These are phyloP conservation scores for Drosophila serrata DNA, from an alignment of 1,140 invertebrate genomes.

Conservation along the genomic window DNA sequence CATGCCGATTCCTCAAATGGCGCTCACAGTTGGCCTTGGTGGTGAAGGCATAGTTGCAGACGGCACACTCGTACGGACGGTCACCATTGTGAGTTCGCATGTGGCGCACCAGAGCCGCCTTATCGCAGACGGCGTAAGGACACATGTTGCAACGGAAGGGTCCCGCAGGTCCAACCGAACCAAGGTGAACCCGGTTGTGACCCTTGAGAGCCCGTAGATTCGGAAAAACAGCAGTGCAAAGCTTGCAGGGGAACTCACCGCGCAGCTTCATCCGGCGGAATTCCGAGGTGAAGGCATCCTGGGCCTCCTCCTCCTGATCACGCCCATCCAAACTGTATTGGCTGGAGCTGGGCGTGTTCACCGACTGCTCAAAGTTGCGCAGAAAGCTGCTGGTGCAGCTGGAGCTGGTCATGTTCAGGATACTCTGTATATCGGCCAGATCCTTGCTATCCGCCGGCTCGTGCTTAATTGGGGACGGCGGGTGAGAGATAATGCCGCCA, in stretches of 20 bases:
- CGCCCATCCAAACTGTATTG: constrained; percentile 77
- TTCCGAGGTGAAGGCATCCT: constrained; percentile 92
- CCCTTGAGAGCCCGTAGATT: constrained; percentile 96
- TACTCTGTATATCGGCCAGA: constrained; percentile 94
- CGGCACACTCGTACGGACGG: constrained; percentile 95
- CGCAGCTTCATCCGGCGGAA: constrained; percentile 94
- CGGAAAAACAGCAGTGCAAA: constrained; percentile 93
- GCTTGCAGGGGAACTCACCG: constrained; percentile 94
- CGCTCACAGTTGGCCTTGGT: constrained; percentile 97
- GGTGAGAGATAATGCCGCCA: constrained; percentile 14
- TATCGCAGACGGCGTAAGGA: constrained; percentile 94
- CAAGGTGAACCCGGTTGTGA: constrained; percentile 93
- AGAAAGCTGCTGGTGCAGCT: constrained; percentile 79
- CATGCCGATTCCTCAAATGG: constrained; percentile 95
- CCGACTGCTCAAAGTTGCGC: constrained; percentile 80
- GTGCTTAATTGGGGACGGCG: constrained; percentile 67
- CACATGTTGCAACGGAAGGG: constrained; percentile 97
- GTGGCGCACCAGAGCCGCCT: constrained; percentile 94
- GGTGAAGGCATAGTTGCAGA: constrained; percentile 98
- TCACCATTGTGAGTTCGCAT: constrained; percentile 98
- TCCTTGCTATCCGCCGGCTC: constrained; percentile 87
- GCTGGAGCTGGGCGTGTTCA: constrained; percentile 80
- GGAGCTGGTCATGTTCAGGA: constrained; percentile 90
- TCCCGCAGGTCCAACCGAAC: constrained; percentile 88
- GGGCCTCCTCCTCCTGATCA: constrained; percentile 90